Evolutionary conservation across 2,888 invertebrate genomes (phyloP).

Genomic region (Coleophora flavipennella): DNA sequence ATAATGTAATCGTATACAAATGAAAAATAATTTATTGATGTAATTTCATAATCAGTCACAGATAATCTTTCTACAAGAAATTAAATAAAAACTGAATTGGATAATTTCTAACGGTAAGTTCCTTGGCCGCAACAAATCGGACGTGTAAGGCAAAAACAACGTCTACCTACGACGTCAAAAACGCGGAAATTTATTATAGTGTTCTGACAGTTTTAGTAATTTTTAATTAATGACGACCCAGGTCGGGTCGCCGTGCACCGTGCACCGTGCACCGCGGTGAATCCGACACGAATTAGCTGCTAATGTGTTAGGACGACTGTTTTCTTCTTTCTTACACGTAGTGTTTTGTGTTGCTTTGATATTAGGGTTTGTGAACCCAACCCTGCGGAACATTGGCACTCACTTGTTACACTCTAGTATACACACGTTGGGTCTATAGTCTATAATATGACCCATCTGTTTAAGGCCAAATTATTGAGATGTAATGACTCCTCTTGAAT

Average conservation of each 20-base stretch:
- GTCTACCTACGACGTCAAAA: conserved; percentile 33
- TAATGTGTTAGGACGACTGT: conserved; percentile 42
- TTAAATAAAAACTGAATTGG: conserved; percentile 11
- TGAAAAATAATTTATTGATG: no score
- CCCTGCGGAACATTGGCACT: no score
- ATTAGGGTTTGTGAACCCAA: no score
- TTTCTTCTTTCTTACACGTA: conserved; percentile 23
- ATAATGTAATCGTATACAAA: no score
- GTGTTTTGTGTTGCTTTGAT: no score
- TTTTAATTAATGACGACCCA: conserved; percentile 49
- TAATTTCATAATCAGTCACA: not conserved
- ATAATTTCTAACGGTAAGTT: conserved; percentile 33
- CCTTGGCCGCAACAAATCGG: conserved; percentile 33
- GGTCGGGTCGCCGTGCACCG: no score
- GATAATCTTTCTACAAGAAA: no score
- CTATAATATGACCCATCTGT: no score
- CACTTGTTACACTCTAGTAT: no score
- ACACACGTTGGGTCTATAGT: no score
- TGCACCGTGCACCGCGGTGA: conserved; percentile 47
- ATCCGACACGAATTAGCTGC: conserved; percentile 50
- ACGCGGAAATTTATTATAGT: conserved; percentile 47
- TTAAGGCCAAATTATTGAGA: no score
- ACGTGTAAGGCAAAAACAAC: conserved; percentile 43
- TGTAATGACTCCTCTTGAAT: no score
- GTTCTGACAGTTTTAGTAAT: conserved; percentile 43